Conservation (phyloP, 2,888 invertebrate genomes). For the Spialia ferax region DNA sequence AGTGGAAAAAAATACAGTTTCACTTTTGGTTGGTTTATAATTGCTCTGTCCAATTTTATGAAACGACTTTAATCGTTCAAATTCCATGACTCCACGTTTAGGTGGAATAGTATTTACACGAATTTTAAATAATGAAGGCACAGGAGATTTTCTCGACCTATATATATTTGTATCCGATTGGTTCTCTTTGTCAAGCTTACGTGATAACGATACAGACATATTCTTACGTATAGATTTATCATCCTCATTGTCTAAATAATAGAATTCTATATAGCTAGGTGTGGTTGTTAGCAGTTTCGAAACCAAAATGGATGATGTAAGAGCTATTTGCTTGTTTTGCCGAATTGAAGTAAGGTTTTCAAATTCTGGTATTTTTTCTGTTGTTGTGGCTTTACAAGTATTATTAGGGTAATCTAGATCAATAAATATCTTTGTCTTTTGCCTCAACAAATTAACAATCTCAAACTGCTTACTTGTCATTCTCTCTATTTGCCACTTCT, state of each 20-base stretch:
- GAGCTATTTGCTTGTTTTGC: background rate
- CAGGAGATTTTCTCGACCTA: constrained; percentile 5
- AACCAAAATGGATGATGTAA: background rate
- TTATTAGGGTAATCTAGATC: constrained; percentile 48
- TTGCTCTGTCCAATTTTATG: constrained; percentile 9
- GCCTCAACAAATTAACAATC: constrained; percentile 69
- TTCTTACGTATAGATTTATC: constrained; percentile 44
- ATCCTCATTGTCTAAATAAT: constrained; percentile 67
- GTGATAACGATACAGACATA: constrained; percentile 14
- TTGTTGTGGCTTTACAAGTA: constrained; percentile 42
- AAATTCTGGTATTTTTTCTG: constrained; percentile 11
- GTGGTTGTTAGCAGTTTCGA: constrained; percentile 52
- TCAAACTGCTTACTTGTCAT: constrained; percentile 67
- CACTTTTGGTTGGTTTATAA: background rate
- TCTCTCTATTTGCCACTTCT: constrained; percentile 62
- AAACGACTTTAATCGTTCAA: background rate
- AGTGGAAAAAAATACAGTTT: background rate
- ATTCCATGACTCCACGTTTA: background rate
- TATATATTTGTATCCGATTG: background rate
- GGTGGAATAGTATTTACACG: background rate
- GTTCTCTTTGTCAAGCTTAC: constrained; percentile 4
- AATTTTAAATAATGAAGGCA: constrained; percentile 16
- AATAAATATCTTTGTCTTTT: constrained; percentile 64
- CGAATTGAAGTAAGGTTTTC: background rate
- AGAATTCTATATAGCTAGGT: constrained; percentile 74